These are phyloP conservation scores for Emydoidea blandingii DNA, from an alignment of 2,797 vertebrate species.

Conservation along the genomic window DNA sequence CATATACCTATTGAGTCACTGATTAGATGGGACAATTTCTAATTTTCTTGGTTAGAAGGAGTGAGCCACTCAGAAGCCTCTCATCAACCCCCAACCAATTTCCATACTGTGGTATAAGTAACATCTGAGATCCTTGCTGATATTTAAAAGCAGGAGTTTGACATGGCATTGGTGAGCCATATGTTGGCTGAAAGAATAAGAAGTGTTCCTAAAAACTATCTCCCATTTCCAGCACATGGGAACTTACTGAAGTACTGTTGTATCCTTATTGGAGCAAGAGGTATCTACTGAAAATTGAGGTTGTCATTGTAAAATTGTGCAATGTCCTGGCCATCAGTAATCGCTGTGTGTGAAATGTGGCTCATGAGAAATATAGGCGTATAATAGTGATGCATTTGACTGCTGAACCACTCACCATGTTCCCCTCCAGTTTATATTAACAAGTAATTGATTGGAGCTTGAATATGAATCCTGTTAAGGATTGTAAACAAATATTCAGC, in stretches of 20 bases:
- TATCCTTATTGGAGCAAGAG: neutral
- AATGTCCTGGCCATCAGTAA: neutral
- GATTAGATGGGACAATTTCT: neutral
- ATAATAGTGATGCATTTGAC: neutral
- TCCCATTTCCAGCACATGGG: neutral
- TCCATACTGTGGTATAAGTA: neutral
- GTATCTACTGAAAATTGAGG: neutral
- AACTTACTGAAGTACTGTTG: neutral
- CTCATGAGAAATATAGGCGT: neutral
- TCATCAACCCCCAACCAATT: neutral
- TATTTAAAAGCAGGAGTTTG: neutral
- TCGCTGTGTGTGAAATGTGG: neutral
- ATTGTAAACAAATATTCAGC: neutral
- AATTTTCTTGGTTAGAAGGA: neutral
- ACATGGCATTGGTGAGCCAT: neutral
- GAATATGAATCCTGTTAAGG: neutral
- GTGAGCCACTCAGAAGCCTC: neutral
- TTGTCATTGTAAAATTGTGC: neutral
- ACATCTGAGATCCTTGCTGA: neutral
- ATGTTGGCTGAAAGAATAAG: neutral
- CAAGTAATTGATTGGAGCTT: neutral
- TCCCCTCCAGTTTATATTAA: neutral
- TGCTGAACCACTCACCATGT: neutral
- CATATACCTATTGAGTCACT: neutral
- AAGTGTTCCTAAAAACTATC: neutral